Conservation (phyloP, 2,797 vertebrate genomes). For the Manis javanica region DNA sequence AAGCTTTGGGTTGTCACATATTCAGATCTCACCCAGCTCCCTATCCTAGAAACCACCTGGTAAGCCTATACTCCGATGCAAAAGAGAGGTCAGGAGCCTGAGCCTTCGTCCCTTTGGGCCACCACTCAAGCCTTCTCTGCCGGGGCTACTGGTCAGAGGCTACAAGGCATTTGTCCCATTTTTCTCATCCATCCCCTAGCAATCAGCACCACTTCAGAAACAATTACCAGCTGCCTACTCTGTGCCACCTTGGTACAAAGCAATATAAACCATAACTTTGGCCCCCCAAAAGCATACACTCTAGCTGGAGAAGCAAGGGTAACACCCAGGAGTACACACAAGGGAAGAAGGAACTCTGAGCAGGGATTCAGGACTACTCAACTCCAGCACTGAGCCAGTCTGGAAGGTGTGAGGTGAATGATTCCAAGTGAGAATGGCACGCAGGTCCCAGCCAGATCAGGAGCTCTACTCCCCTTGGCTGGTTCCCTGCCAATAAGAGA, state of each 20-base stretch:
- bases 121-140: neutral
- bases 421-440: neutral
- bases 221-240: neutral
- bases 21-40: neutral
- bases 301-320: neutral
- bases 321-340: neutral
- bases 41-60: neutral
- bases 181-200: neutral
- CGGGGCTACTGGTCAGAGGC: neutral
- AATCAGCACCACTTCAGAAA: neutral
- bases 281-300: neutral
- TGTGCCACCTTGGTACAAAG: neutral
- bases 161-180: neutral
- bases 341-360: neutral
- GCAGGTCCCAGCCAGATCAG: neutral
- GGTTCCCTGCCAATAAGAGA: neutral
- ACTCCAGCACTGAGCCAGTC: neutral
- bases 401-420: neutral
- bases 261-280: neutral
- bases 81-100: neutral
- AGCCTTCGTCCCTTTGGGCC: neutral
- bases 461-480: slow-evolving; percentile 1
- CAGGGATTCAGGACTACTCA: neutral
- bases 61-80: neutral
- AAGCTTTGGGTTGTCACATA: neutral